A percentile compares a stretch with the other conserved stretches of the same genome.
Conservation (phyloP, 2,797 vertebrate species). For the Masticophis lateralis region DNA sequence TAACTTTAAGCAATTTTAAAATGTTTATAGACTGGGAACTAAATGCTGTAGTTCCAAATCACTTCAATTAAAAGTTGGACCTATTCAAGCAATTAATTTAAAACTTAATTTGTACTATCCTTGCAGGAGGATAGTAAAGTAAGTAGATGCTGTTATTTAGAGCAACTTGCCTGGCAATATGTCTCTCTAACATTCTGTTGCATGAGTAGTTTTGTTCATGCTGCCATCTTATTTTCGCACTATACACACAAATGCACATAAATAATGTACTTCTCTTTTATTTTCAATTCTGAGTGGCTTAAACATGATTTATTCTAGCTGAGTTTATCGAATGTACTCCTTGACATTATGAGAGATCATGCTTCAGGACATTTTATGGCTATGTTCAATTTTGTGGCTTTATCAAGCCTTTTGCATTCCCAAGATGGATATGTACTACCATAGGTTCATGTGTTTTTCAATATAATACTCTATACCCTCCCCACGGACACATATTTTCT, state of each 20-base stretch:
- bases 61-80: background rate
- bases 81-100: background rate
- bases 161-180: background rate
- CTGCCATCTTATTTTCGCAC: background rate
- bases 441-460: slow-evolving; percentile 30
- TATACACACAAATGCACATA: background rate
- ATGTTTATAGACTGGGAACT: background rate
- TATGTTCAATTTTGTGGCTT: background rate
- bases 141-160: background rate
- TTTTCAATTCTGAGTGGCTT: background rate
- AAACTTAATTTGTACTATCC: background rate
- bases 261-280: background rate
- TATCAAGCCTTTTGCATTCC: background rate
- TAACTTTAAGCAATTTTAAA: background rate
- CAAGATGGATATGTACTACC: background rate
- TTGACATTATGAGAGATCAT: background rate
- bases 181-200: background rate
- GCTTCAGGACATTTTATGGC: background rate
- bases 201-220: background rate
- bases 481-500: slow-evolving; percentile 56
- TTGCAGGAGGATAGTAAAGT: background rate
- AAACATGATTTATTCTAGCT: background rate
- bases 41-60: background rate
- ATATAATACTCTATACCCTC: slow-evolving; percentile 18
- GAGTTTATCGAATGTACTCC: background rate